Percentiles rank a stretch among this genome's conserved stretches.
Evolutionary conservation across 2,888 invertebrate species (phyloP).

Genomic region (Polyploca ridens): DNA sequence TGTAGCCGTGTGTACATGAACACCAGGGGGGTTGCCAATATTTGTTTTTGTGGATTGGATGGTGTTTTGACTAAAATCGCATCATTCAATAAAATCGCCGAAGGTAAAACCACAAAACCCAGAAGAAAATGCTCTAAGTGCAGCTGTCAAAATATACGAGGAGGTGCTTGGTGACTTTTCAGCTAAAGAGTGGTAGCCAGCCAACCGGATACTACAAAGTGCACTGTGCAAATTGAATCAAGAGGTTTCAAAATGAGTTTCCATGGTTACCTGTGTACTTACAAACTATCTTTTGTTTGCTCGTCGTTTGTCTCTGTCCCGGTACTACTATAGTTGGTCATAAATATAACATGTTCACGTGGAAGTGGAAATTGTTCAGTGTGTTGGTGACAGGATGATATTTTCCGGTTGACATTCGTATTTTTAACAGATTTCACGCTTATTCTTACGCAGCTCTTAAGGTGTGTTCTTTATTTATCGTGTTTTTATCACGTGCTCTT

Average conservation of each 20-base stretch:
- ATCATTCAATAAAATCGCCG: too few relatives aligned
- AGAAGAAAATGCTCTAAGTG: too few relatives aligned
- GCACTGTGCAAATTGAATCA: not conserved
- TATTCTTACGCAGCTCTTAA: not conserved
- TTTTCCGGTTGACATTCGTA: conserved; percentile 40
- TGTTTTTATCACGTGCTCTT: not conserved
- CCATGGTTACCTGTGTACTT: conserved; percentile 33
- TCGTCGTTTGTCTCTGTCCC: conserved; percentile 66
- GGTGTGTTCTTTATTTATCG: not conserved
- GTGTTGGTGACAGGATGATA: conserved; percentile 40
- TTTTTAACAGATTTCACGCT: conserved; percentile 29
- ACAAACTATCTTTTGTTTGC: conserved; percentile 63
- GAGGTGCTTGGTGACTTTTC: too few relatives aligned
- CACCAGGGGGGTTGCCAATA: too few relatives aligned
- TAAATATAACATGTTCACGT: conserved; percentile 58
- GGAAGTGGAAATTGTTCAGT: conserved; percentile 52
- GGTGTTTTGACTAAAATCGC: too few relatives aligned
- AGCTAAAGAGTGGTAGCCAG: too few relatives aligned
- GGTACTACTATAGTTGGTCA: conserved; percentile 56
- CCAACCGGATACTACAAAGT: too few relatives aligned
- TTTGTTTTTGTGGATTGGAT: too few relatives aligned
- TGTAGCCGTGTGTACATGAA: too few relatives aligned
- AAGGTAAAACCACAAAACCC: too few relatives aligned
- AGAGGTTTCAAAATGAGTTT: conserved; percentile 18
- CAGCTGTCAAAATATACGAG: too few relatives aligned